Percentiles rank a stretch among this genome's conserved stretches.
Conservation (phyloP, 2,113 vertebrate genomes). For the Anoplopoma fimbria region DNA sequence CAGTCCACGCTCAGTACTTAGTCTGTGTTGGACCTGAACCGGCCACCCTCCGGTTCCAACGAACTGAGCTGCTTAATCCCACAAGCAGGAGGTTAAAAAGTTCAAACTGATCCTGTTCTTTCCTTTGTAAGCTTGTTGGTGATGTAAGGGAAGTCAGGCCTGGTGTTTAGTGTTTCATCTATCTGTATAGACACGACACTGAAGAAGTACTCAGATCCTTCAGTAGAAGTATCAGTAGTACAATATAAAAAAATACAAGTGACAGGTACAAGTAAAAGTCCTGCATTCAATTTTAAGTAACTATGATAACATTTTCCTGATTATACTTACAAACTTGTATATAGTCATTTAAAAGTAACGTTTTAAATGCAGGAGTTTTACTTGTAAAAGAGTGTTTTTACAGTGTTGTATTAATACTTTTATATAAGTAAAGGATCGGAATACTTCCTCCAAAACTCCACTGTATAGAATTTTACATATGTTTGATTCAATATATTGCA, state of each 20-base stretch:
- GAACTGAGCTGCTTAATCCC: conserved; percentile 9
- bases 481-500: neutral
- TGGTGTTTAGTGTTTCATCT: neutral
- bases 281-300: neutral
- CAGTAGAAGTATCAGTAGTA: neutral
- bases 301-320: neutral
- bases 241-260: neutral
- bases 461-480: neutral
- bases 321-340: neutral
- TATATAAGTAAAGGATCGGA: neutral
- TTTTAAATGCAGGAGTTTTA: neutral
- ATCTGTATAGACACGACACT: neutral
- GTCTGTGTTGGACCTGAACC: neutral
- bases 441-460: neutral
- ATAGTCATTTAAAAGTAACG: neutral
- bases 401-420: neutral
- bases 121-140: neutral
- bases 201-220: neutral
- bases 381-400: neutral
- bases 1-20: neutral
- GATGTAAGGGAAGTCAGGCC: conserved; percentile 10
- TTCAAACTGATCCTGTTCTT: conserved; percentile 12
- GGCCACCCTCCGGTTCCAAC: neutral
- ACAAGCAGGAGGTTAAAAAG: neutral
- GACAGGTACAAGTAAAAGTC: neutral